phyloP scores from a whole-genome alignment of 2,113 vertebrate species.

The Podilymbus podiceps region DNA sequence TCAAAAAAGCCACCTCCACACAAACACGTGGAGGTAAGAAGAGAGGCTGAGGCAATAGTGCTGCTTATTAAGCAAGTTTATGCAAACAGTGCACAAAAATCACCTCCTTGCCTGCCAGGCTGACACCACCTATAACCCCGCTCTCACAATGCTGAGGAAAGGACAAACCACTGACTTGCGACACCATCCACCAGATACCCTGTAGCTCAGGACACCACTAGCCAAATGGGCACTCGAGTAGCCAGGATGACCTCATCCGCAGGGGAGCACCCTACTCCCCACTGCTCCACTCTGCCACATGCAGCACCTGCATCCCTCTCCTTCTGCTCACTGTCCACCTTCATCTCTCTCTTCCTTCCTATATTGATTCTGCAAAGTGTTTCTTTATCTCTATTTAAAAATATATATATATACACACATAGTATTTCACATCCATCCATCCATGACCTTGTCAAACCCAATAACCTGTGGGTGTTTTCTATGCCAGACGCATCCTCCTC shows the following conservation, averaged over 20 bases:
- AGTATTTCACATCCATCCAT: background rate
- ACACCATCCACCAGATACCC: background rate
- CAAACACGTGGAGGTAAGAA: background rate
- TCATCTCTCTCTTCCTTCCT: background rate
- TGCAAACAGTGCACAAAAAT: background rate
- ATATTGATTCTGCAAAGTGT: background rate
- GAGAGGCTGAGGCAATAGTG: background rate
- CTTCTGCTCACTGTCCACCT: background rate
- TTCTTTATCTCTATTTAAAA: background rate
- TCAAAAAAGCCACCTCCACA: background rate
- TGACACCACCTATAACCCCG: background rate
- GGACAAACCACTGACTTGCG: background rate
- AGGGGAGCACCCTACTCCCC: background rate
- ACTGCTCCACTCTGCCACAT: background rate
- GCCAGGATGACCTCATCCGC: background rate
- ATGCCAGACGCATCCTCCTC: background rate
- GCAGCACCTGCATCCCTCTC: background rate
- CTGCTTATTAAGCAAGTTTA: background rate
- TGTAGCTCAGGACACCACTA: background rate
- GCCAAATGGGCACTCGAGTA: fast-evolving
- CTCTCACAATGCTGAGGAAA: background rate
- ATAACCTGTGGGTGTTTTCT: background rate
- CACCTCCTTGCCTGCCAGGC: background rate
- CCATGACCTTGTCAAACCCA: background rate
- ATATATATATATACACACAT: too few relatives aligned